Evolutionary conservation across 2,888 invertebrate species (phyloP), one percentile per base, ranked within the genome.

Genomic region (Tridacna gigas): DNA sequence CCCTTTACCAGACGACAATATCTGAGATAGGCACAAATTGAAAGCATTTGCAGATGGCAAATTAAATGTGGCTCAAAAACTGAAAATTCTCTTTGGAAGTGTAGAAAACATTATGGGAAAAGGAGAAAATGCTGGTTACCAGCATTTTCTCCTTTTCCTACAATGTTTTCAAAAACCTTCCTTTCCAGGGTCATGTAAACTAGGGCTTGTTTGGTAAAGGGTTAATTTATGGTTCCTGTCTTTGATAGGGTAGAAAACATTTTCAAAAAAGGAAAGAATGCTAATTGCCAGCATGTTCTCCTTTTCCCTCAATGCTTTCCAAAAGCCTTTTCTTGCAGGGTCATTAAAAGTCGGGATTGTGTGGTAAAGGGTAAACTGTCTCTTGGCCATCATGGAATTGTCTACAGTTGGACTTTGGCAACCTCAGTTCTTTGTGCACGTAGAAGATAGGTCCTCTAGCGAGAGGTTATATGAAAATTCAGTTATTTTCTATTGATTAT

Each of bases 401-500:
- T n/a, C n/a, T n/a, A n/a, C n/a, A n/a, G n/a, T n/a, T 13, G 4
- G 25, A 66, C 28, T 26, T 12, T 66, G 66, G 9, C 26, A 26
- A 26, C 28, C 28, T 18, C 28, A n/a, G n/a, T 11, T 67, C 67
- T 15, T n/a, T 7, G 45, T 67, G 45, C 45, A 67, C 67, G 9
- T 18, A 7, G 28, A 26, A 47, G 51, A 48, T 51, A 71, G 71
- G 51, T 71, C 51, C 25, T 22, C 20, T 2, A 67, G 37, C 67
- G n/a, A 15, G 67, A n/a, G 37, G 22, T 22, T 37, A n/a, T 15
- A 13, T 71, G 48, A 51, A 47, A 71, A 71, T 47, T 71, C 71
- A 51, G n/a, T 71, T 71, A 71, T 71, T 71, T 71, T 48, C 69
- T 51, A 71, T 71, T 71, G 71, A 71, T 71, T 71, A 63, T 63